Conservation (phyloP, 2,888 invertebrate genomes). For the Iselma pallidipennis region DNA sequence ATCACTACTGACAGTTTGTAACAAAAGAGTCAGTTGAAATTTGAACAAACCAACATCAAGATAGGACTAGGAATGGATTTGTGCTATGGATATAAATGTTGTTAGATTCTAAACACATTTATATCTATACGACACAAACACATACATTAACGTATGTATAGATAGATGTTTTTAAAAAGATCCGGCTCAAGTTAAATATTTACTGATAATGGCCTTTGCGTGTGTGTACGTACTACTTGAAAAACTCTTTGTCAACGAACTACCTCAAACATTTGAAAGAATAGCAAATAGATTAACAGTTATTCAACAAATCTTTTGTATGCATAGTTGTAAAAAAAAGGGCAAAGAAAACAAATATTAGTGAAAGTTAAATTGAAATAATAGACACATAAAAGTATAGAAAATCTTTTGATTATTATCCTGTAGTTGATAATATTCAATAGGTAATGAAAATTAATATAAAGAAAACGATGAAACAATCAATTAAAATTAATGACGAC, state of each 20-base stretch:
- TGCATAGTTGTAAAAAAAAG: not conserved
- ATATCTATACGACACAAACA: too few species aligned
- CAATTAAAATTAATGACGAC: too few species aligned
- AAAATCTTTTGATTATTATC: too few species aligned
- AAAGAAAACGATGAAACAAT: too few species aligned
- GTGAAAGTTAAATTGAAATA: not conserved
- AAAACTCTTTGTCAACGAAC: conserved; percentile 39
- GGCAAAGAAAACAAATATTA: not conserved
- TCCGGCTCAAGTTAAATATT: conserved; percentile 41
- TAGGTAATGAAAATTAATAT: too few species aligned
- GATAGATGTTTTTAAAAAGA: conserved; percentile 32
- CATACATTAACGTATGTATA: not conserved
- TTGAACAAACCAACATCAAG: conserved; percentile 38
- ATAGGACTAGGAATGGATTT: conserved; percentile 31
- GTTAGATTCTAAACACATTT: not conserved
- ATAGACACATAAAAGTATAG: not conserved
- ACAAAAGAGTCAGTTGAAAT: conserved; percentile 32
- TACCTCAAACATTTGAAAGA: conserved; percentile 41
- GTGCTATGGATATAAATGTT: conserved; percentile 27
- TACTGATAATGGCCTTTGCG: conserved; percentile 43
- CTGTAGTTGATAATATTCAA: too few species aligned
- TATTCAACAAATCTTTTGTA: not conserved
- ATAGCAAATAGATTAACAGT: conserved; percentile 27
- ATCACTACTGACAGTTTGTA: conserved; percentile 31
- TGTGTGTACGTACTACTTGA: conserved; percentile 38